These are phyloP conservation scores for Cygnus buccinator DNA, from an alignment of 2,113 vertebrate species.

Conservation along the genomic window DNA sequence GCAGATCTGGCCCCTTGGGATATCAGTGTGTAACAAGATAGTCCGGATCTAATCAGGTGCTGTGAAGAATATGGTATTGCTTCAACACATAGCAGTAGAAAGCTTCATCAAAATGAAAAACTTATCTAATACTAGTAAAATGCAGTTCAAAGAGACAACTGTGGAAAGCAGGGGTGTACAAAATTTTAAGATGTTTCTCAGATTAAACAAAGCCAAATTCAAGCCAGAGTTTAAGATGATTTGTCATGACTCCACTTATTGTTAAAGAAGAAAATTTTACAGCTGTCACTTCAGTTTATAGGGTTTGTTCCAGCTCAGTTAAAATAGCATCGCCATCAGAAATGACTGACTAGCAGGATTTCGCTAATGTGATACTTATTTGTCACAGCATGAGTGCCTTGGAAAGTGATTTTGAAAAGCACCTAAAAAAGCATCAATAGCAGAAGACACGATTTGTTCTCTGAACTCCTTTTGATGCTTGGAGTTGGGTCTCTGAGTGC, in stretches of 20 bases:
- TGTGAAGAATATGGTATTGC: neutral
- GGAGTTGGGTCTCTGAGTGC: neutral
- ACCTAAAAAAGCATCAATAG: neutral
- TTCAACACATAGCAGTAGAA: neutral
- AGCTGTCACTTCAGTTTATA: neutral
- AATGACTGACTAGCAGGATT: slow-evolving; percentile 13
- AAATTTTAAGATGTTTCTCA: neutral
- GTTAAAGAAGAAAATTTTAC: slow-evolving; percentile 7
- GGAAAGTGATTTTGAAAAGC: slow-evolving; percentile 11
- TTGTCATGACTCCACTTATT: neutral
- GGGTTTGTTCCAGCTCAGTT: slow-evolving; percentile 12
- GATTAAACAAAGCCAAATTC: slow-evolving; percentile 10
- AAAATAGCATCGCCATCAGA: neutral
- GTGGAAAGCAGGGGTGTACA: neutral
- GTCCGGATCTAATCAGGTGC: neutral
- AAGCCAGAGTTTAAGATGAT: neutral
- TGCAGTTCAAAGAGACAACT: neutral
- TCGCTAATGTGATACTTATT: neutral
- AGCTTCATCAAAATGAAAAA: slow-evolving; percentile 12
- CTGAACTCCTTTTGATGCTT: neutral
- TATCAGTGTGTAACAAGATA: slow-evolving; percentile 31
- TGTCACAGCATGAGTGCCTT: neutral
- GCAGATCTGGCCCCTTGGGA: neutral
- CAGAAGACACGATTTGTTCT: neutral
- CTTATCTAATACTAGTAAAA: slow-evolving; percentile 1